These are phyloP conservation scores for Pemphigus obesinymphae DNA, from an alignment of 1,140 invertebrate species.

Conservation along the genomic window DNA sequence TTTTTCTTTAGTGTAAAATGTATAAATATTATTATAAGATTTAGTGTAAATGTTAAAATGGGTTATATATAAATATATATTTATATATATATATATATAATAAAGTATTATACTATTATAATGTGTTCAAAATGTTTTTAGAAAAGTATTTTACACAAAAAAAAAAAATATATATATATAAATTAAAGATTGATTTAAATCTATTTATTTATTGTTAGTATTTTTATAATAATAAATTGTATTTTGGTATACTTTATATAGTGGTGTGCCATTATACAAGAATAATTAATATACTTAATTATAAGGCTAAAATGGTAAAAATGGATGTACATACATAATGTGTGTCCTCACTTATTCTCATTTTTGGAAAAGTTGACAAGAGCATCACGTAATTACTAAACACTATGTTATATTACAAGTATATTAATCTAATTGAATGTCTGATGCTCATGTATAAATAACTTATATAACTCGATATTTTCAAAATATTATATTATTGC, in stretches of 20 bases:
- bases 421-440: too few species aligned
- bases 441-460: too few species aligned
- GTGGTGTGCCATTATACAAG: too few species aligned
- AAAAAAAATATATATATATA: not conserved
- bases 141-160: not conserved
- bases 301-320: too few species aligned
- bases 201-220: conserved; percentile 1
- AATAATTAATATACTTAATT: too few species aligned
- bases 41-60: conserved; percentile 30
- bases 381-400: too few species aligned
- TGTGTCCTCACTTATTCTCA: too few species aligned
- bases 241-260: not conserved
- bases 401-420: too few species aligned
- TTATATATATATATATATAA: not conserved
- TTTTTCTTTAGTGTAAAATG: conserved; percentile 23
- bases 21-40: conserved; percentile 29
- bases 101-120: conserved; percentile 2
- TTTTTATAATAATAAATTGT: not conserved
- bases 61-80: conserved; percentile 16
- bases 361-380: too few species aligned
- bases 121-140: not conserved
- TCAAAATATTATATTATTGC: too few species aligned
- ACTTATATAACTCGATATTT: too few species aligned
- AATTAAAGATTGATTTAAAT: conserved; percentile 42
- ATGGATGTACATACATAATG: too few species aligned